Evolutionary conservation across 2,113 vertebrate genomes (phyloP).

Genomic region (Scomber japonicus): DNA sequence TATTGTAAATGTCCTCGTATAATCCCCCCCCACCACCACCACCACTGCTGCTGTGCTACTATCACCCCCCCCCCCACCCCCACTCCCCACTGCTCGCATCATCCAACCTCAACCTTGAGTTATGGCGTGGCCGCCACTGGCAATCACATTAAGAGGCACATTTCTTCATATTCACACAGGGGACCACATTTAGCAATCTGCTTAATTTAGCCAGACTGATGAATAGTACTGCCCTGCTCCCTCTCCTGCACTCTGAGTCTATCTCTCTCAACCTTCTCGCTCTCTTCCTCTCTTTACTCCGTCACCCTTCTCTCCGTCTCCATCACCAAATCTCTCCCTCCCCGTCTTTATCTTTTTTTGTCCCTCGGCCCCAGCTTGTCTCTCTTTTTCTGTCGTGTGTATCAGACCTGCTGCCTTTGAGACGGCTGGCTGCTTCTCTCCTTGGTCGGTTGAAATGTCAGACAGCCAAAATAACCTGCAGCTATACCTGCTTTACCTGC

Average conservation of each 20-base stretch:
- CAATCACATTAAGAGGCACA: slow-evolving; percentile 81
- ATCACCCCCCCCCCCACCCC: too few relatives aligned
- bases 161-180: slow-evolving; percentile 72
- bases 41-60: neutral
- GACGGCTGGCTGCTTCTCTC: slow-evolving; percentile 22
- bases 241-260: slow-evolving; percentile 29
- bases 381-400: neutral
- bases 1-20: slow-evolving; percentile 62
- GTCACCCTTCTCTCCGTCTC: neutral
- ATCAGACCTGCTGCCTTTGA: slow-evolving; percentile 46
- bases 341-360: neutral
- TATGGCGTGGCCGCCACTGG: slow-evolving; percentile 66
- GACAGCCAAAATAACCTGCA: slow-evolving; percentile 28
- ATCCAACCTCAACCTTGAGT: slow-evolving; percentile 74
- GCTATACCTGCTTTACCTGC: slow-evolving; percentile 1
- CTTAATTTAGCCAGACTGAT: slow-evolving; percentile 79
- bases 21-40: neutral
- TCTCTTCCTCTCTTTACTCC: neutral
- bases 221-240: slow-evolving; percentile 50
- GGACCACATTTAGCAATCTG: slow-evolving; percentile 74
- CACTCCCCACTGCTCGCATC: neutral
- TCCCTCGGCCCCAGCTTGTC: slow-evolving; percentile 9
- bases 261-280: neutral
- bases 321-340: slow-evolving; percentile 15
- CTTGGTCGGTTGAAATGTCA: slow-evolving; percentile 25